Conservation (phyloP, 2,113 vertebrate species). For the Pseudolaguvia tuberculata region DNA sequence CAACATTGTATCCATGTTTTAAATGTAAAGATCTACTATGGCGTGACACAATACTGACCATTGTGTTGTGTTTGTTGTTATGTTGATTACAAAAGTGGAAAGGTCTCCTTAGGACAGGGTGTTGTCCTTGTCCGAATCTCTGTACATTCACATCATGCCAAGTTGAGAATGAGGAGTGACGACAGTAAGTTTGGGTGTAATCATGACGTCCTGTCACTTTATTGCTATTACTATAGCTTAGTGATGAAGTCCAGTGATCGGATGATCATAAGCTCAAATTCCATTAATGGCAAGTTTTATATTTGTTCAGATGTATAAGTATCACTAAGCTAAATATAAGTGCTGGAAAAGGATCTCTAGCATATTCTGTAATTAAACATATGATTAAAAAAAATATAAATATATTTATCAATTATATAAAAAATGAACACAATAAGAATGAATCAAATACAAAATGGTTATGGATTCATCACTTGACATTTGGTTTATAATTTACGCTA, state of each 20-base stretch:
- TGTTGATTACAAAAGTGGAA: background rate
- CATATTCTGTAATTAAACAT: too few species aligned
- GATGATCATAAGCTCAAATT: too few species aligned
- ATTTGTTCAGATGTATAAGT: too few species aligned
- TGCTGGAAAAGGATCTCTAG: too few species aligned
- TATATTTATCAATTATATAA: too few species aligned
- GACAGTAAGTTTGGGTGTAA: background rate
- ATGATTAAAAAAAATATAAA: too few species aligned
- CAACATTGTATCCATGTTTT: too few species aligned
- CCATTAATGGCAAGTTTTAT: too few species aligned
- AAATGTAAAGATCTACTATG: background rate
- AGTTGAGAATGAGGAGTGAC: background rate
- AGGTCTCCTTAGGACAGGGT: background rate
- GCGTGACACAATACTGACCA: too few species aligned
- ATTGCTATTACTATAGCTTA: too few species aligned
- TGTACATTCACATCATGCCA: background rate
- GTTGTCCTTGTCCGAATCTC: background rate
- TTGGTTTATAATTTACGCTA: background rate
- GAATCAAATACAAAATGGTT: background rate
- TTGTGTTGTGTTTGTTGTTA: background rate
- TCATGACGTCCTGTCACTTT: background rate
- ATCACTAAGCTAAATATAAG: too few species aligned
- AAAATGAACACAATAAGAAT: background rate
- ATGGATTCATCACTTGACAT: background rate
- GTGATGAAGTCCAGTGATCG: background rate